Conservation (phyloP, 2,888 invertebrate genomes). For the Hirtodrosophila cameraria region DNA sequence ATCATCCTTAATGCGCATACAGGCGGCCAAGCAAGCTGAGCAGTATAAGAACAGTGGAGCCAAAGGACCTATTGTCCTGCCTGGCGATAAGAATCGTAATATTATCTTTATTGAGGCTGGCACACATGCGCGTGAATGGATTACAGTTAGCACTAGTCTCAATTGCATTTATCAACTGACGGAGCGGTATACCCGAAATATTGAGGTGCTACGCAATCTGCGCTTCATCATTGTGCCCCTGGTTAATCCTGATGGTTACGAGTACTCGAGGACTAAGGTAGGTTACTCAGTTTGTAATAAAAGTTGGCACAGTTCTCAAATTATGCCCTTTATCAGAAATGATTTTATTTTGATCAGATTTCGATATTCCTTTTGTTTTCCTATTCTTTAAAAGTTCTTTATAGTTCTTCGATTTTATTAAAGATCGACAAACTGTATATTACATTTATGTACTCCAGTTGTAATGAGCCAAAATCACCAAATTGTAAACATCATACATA, state of each 20-base stretch:
- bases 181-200: conserved; percentile 83
- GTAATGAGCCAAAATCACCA: no score
- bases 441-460: no score
- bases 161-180: conserved; percentile 87
- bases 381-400: no score
- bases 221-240: conserved; percentile 89
- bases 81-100: conserved; percentile 60
- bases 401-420: no score
- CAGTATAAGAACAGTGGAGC: not conserved
- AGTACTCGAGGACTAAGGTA: conserved; percentile 86
- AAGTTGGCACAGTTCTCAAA: no score
- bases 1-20: conserved; percentile 40
- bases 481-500: no score
- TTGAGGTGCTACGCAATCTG: conserved; percentile 85
- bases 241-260: conserved; percentile 90
- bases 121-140: conserved; percentile 88
- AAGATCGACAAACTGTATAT: no score
- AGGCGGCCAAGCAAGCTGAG: conserved; percentile 29
- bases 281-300: no score
- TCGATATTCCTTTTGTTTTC: no score
- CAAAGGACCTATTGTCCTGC: conserved; percentile 23
- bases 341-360: not conserved
- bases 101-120: conserved; percentile 83
- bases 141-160: conserved; percentile 86
- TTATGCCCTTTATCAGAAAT: no score